Evolutionary conservation across 2,113 vertebrate genomes (phyloP), one percentile per base, ranked within the genome.

Genomic region (Cephalopholis sonnerati): DNA sequence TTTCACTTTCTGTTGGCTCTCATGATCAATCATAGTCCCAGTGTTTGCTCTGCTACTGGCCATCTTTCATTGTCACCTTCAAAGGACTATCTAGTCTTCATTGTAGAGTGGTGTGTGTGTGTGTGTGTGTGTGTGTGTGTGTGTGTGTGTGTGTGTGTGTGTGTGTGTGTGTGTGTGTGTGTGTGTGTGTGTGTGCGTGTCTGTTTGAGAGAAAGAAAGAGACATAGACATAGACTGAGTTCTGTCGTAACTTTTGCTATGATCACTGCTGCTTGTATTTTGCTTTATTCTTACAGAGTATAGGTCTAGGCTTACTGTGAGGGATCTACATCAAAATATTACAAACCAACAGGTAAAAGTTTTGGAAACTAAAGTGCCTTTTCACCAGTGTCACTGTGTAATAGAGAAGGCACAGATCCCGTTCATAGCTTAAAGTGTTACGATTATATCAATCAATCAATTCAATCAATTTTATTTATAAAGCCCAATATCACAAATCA

Each of bases 1-100:
- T 85, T 85, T 89, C 77, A 77, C 73, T 86, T 88, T 83, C 70
- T 68, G 65, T 77, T 73, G 71, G 51, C 41, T 83, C 16, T 41
- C 58, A 65, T 80, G 67, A 86, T 86, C 83, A 82, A 77, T 86
- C 87, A 83, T 24, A 59, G 75, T 83, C 55, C 18, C n/a, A 63
- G 27, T 79, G 71, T 85, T 88, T 85, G 58, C 76, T 79, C 63
- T 75, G 50, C 75, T 17, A 76, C 44, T 0, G 36, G 55, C 66
- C 55, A 82, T 88, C 72, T 82, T 82, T 88, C 83, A 77, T 82
- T 82, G 83, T 82, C 79, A 79, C 83, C 76, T 83, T 85, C 83
- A 85, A 88, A 73, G 75, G 50, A 76, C 11, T 7, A 55, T 68
- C 82, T 32, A 8, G 27, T 72, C 71, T 65, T 73, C 70, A 76